These are phyloP conservation scores for Drosophila paulistorum DNA, from an alignment of 1,140 invertebrate species.

Conservation along the genomic window DNA sequence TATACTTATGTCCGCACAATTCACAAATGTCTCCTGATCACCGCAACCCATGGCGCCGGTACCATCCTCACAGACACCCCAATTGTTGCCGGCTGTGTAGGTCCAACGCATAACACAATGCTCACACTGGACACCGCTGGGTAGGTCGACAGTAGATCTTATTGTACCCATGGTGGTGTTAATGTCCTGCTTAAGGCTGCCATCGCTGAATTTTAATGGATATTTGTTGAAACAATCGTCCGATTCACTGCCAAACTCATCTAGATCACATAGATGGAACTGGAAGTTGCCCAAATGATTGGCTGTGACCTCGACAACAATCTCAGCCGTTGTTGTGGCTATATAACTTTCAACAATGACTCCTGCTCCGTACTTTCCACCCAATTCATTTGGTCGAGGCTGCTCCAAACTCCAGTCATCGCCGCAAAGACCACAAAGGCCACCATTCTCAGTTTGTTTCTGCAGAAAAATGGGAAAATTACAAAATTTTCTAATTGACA, in stretches of 20 bases:
- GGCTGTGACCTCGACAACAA: slow-evolving; percentile 84
- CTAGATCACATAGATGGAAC: slow-evolving; percentile 85
- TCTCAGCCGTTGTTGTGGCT: slow-evolving; percentile 52
- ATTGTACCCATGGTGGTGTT: slow-evolving; percentile 37
- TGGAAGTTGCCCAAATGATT: slow-evolving; percentile 85
- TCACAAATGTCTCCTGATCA: slow-evolving; percentile 86
- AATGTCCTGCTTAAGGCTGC: slow-evolving; percentile 39
- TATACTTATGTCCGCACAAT: slow-evolving; percentile 88
- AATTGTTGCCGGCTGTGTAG: slow-evolving; percentile 83
- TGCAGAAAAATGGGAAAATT: slow-evolving; percentile 20
- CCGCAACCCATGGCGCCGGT: slow-evolving; percentile 84
- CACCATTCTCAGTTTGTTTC: slow-evolving; percentile 83
- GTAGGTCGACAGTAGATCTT: slow-evolving; percentile 30
- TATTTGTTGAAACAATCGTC: slow-evolving; percentile 71
- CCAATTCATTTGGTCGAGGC: slow-evolving; percentile 86
- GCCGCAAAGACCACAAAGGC: slow-evolving; percentile 86
- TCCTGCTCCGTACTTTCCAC: slow-evolving; percentile 86
- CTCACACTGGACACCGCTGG: slow-evolving; percentile 73
- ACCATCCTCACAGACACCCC: slow-evolving; percentile 84
- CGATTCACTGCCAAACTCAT: slow-evolving; percentile 57
- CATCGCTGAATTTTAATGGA: slow-evolving; percentile 71
- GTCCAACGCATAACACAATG: slow-evolving; percentile 83
- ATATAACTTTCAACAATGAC: slow-evolving; percentile 84
- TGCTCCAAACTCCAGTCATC: slow-evolving; percentile 83
- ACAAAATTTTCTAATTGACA: too few species aligned